phyloP scores from a whole-genome alignment of 2,797 vertebrate species.

The Taeniopygia guttata region DNA sequence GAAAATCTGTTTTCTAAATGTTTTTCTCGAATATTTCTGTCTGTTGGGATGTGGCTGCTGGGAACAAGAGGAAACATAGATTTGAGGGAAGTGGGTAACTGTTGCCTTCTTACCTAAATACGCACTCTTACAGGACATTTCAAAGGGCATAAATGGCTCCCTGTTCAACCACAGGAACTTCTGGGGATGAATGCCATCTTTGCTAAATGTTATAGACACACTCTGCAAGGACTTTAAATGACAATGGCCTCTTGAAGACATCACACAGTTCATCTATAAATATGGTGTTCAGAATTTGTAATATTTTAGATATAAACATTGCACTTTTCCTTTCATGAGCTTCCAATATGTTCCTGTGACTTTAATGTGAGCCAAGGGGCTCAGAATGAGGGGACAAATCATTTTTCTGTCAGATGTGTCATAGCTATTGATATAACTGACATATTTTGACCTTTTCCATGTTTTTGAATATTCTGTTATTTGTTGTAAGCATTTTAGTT shows the following conservation, averaged over 20 bases:
- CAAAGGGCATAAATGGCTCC: background rate
- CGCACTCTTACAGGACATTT: background rate
- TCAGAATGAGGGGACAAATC: background rate
- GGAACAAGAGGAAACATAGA: background rate
- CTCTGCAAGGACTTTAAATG: background rate
- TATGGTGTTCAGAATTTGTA: background rate
- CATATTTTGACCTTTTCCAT: background rate
- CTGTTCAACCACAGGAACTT: background rate
- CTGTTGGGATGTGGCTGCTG: background rate
- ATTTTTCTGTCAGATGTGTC: background rate
- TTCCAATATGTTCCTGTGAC: background rate
- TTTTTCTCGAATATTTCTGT: background rate
- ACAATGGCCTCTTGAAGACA: background rate
- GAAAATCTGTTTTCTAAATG: background rate
- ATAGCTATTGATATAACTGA: background rate
- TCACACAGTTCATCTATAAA: background rate
- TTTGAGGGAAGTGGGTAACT: background rate
- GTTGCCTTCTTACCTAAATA: background rate
- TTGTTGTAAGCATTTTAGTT: background rate
- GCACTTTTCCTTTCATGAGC: background rate
- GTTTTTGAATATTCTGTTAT: background rate
- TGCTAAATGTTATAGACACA: background rate
- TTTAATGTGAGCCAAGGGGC: background rate
- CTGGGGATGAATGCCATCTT: background rate
- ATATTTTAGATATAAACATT: background rate